Base-by-base conservation (phyloP, 2,113 vertebrate species). In the Pedionomus torquatus region DNA sequence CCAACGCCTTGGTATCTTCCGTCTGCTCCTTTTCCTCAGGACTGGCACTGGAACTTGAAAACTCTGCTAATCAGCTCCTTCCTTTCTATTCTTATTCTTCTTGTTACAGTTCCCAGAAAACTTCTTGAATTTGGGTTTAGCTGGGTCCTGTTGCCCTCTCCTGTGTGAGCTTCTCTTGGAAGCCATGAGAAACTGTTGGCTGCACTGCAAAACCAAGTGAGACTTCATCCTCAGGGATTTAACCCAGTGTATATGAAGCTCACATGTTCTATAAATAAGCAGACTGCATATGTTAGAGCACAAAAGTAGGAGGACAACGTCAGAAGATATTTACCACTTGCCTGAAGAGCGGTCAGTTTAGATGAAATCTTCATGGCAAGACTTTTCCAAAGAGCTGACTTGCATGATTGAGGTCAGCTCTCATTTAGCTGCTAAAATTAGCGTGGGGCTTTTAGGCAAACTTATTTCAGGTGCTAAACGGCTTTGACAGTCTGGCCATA, bases 171-270 rank as follows among this genome's bases (percentile, higher is more conserved):
- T 46, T 46, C 48, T 54, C 19, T 11, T 19, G 10, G 63, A 79
- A 33, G 21, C 19, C 20, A 4, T 26, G 30, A 41, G 54, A 65
- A 71, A 24, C 37, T 6, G 0, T 5, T 8, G 41, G 25, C 60
- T 0, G 0, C 31, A 1, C 25, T n/a, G 2, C 20, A 48, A 86
- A 90, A 18, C 17, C 8, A 7, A 51, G 52, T 1, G 6, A 17
- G 2, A 5, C 63, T 49, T 68, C 0, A 0, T 79, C 89, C 80
- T 18, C 1, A 43, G 57, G 63, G 54, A 46, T 83, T 75, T 15
- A 5, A n/a, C 49, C 65, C 1, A 1, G 7, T 39, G 15, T 13
- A 4, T 26, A 30, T 49, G 69, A 57, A 64, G 31, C 28, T 92
- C 30, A 35, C 28, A 30, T 9, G 0, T 65, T 72, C 88, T 92